These are phyloP conservation scores for Scolanthus callimorphus DNA, from an alignment of 92 coral and sea anemone species.

Conservation along the genomic window DNA sequence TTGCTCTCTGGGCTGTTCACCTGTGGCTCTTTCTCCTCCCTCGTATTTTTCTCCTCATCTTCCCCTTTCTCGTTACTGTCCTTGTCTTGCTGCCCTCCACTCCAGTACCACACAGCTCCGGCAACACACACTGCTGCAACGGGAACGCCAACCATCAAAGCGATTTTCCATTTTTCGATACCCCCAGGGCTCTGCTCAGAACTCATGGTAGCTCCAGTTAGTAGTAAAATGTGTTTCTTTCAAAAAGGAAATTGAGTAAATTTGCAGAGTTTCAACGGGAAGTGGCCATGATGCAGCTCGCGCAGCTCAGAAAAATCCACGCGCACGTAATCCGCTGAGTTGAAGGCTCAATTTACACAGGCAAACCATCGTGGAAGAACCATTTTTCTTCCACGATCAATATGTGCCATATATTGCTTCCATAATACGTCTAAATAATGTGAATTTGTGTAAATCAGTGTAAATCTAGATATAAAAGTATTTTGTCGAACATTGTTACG, in stretches of 20 bases:
- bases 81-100: slow-evolving; percentile 12
- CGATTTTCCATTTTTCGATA: slow-evolving; percentile 74
- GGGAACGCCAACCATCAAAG: slow-evolving; percentile 70
- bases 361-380: too few species aligned
- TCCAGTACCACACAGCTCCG: slow-evolving; percentile 70
- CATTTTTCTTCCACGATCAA: too few species aligned
- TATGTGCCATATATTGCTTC: too few species aligned
- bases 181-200: slow-evolving; percentile 63
- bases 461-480: too few species aligned
- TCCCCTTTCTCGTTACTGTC: slow-evolving; percentile 22
- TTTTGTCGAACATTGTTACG: too few species aligned
- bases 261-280: neutral
- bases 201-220: slow-evolving; percentile 53
- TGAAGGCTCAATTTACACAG: neutral
- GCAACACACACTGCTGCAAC: slow-evolving; percentile 62
- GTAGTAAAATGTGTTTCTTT: neutral
- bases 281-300: slow-evolving; percentile 15
- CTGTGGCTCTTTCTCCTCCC: neutral
- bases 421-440: too few species aligned
- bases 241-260: slow-evolving; percentile 2
- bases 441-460: too few species aligned
- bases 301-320: neutral
- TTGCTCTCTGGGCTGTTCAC: slow-evolving; percentile 1
- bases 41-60: slow-evolving; percentile 4
- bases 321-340: slow-evolving; percentile 30